Conservation (phyloP, 2,888 invertebrate genomes). For the Sialis lutaria region DNA sequence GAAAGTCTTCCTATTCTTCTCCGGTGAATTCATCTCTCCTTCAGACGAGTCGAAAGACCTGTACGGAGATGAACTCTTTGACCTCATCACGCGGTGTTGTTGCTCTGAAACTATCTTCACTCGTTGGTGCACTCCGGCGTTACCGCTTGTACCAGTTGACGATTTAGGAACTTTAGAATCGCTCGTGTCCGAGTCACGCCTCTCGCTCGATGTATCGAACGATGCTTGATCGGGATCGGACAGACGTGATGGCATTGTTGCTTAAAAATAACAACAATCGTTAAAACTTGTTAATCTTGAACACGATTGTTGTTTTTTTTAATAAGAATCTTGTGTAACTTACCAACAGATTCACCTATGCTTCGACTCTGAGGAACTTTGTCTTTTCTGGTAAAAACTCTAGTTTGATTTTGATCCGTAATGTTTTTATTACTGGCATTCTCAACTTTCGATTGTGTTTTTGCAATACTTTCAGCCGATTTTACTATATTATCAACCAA, state of each 20-base stretch:
- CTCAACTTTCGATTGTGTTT: too few relatives aligned
- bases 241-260: neutral
- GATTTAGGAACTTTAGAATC: neutral
- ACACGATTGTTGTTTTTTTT: too few relatives aligned
- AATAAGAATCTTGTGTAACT: too few relatives aligned
- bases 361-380: constrained; percentile 2
- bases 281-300: neutral
- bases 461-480: neutral
- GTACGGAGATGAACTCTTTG: neutral
- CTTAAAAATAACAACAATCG: neutral
- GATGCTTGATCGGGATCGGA: neutral
- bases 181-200: too few relatives aligned
- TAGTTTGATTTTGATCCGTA: neutral
- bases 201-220: neutral
- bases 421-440: too few relatives aligned
- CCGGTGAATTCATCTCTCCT: neutral
- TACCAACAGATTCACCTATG: neutral
- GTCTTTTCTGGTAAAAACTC: constrained; percentile 3
- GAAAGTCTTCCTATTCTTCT: neutral
- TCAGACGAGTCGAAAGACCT: neutral
- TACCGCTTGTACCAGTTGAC: too few relatives aligned
- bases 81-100: too few relatives aligned
- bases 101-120: too few relatives aligned
- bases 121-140: too few relatives aligned
- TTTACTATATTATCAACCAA: neutral